phyloP scores from a whole-genome alignment of 2,113 vertebrate genomes.

The Connochaetes taurinus region DNA sequence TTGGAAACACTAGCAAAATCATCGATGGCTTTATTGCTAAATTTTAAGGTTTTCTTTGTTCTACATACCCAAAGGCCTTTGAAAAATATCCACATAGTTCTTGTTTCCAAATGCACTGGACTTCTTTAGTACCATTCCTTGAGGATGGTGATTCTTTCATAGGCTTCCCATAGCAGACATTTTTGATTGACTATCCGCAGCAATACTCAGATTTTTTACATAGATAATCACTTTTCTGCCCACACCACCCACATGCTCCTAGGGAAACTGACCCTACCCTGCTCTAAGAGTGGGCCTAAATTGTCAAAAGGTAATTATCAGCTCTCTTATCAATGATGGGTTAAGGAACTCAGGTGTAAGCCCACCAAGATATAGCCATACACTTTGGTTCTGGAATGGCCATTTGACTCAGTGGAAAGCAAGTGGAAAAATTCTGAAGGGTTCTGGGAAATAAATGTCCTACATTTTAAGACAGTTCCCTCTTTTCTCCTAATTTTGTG shows the following conservation, averaged over 20 bases:
- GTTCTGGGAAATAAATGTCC: background rate
- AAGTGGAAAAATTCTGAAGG: background rate
- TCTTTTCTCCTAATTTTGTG: background rate
- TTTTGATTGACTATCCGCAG: background rate
- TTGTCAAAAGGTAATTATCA: slow-evolving; percentile 6
- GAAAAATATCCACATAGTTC: background rate
- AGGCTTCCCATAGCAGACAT: background rate
- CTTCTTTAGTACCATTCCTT: background rate
- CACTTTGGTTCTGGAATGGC: background rate
- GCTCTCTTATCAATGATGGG: background rate
- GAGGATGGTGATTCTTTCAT: background rate
- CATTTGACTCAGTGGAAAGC: background rate
- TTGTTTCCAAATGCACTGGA: background rate
- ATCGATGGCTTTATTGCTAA: background rate
- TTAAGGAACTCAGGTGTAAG: background rate
- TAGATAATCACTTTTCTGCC: background rate
- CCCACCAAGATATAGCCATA: background rate
- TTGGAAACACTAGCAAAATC: background rate
- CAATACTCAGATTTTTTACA: background rate
- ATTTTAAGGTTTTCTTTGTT: background rate
- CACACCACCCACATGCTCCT: background rate
- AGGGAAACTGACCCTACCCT: background rate
- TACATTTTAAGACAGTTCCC: background rate
- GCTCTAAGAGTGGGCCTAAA: background rate
- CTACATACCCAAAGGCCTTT: background rate